Conservation (phyloP, 2,797 vertebrate genomes). For the Sparidentex hasta region DNA sequence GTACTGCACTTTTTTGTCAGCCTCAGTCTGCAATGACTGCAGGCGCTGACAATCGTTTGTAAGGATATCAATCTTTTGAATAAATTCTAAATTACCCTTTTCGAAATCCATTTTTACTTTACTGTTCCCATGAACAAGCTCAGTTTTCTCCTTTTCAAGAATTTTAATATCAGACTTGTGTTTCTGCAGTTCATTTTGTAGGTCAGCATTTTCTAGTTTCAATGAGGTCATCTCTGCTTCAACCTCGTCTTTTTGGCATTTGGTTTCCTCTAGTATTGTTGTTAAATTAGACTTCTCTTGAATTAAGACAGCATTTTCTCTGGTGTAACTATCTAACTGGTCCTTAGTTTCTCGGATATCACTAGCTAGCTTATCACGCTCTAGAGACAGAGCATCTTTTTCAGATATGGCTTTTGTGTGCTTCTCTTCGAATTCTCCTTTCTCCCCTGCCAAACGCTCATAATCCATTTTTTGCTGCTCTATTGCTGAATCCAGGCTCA, state of each 20-base stretch:
- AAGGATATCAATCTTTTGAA: conserved; percentile 79
- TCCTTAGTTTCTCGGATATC: conserved; percentile 79
- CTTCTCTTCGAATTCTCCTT: conserved; percentile 85
- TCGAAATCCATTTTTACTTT: conserved; percentile 79
- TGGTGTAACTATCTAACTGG: conserved; percentile 80
- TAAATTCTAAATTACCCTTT: conserved; percentile 73
- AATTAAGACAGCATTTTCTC: conserved; percentile 79
- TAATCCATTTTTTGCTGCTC: conserved; percentile 85
- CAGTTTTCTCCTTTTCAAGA: conserved; percentile 79
- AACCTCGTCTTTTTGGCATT: conserved; percentile 70
- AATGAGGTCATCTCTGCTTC: conserved; percentile 77
- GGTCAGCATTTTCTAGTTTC: conserved; percentile 74
- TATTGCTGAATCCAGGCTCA: conserved; percentile 81
- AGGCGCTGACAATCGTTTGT: conserved; percentile 78
- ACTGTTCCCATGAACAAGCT: conserved; percentile 80
- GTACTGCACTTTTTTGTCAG: conserved; percentile 65
- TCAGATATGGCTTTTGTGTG: conserved; percentile 79
- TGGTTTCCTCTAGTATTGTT: conserved; percentile 81
- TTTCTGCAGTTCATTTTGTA: conserved; percentile 82
- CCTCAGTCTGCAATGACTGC: conserved; percentile 68
- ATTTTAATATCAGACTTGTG: conserved; percentile 78
- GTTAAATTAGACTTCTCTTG: conserved; percentile 83
- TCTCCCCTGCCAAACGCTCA: conserved; percentile 75
- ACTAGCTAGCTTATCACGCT: conserved; percentile 81
- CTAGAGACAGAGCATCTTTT: conserved; percentile 77